Percentiles rank a stretch among this genome's conserved stretches.
Evolutionary conservation across 2,113 vertebrate species (phyloP).

Genomic region (Theristicus caerulescens): DNA sequence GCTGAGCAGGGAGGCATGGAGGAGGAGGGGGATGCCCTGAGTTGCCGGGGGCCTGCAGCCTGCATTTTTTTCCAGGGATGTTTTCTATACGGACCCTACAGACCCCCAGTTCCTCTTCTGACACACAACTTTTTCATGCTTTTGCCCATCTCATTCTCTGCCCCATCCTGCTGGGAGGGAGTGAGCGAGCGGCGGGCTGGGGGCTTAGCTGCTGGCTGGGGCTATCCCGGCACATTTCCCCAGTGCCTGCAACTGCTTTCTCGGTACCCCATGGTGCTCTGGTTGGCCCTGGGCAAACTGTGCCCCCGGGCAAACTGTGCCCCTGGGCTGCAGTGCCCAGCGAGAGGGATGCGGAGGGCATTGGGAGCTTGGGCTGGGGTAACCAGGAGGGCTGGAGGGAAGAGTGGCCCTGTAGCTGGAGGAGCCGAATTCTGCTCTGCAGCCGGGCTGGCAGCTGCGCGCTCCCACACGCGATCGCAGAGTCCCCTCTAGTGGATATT

Average conservation of each 20-base stretch:
- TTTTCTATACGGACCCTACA: background rate
- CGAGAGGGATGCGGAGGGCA: background rate
- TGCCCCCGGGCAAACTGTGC: background rate
- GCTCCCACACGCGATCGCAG: background rate
- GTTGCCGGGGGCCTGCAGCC: accelerated
- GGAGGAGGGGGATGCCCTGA: background rate
- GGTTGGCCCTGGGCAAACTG: accelerated
- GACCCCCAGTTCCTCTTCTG: background rate
- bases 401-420: background rate
- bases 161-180: background rate
- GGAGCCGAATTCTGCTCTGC: background rate
- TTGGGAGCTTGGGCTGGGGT: background rate
- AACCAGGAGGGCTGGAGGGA: background rate
- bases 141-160: background rate
- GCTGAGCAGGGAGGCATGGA: accelerated
- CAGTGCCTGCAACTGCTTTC: accelerated
- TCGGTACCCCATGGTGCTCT: accelerated
- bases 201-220: background rate
- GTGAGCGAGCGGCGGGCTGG: background rate
- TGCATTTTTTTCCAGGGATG: background rate
- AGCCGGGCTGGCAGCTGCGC: background rate
- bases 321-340: background rate
- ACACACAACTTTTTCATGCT: background rate
- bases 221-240: background rate
- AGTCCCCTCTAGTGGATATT: conserved; percentile 66